phyloP scores from a whole-genome alignment of 2,113 vertebrate species.

The Parus major region DNA sequence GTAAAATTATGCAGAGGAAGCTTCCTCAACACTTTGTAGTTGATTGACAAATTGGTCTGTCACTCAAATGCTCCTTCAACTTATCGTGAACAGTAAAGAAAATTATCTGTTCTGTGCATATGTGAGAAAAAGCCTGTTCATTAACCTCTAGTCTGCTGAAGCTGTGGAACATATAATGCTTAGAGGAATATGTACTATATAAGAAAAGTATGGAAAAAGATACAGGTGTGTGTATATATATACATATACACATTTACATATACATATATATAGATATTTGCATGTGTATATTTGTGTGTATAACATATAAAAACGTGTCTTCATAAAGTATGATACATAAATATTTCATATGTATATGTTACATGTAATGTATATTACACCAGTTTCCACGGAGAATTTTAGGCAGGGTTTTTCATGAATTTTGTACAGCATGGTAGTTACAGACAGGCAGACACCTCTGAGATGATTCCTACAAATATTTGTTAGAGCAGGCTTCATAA shows the following conservation, averaged over 20 bases:
- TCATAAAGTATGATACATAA: not conserved
- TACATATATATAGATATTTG: not conserved
- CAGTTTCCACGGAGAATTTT: not conserved
- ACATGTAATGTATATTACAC: no score
- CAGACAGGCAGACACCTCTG: not conserved
- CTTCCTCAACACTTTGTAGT: conserved; percentile 56
- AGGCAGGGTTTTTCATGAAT: not conserved
- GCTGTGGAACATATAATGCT: conserved; percentile 5
- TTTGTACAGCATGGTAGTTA: not conserved
- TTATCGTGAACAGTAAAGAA: conserved; percentile 73
- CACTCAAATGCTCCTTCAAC: conserved; percentile 73
- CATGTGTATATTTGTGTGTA: not conserved
- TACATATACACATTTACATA: not conserved
- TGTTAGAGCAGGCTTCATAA: not conserved
- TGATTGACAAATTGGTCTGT: conserved; percentile 81
- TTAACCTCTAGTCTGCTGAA: conserved; percentile 69
- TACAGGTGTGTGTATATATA: not conserved
- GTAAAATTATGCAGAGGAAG: conserved; percentile 69
- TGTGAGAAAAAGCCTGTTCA: conserved; percentile 60
- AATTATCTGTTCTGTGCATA: conserved; percentile 75
- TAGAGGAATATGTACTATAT: not conserved
- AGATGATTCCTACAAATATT: not conserved
- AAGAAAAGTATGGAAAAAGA: not conserved
- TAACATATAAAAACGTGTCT: not conserved
- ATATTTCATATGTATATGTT: not conserved